Evolutionary conservation across 2,888 invertebrate species (phyloP).

Genomic region (Diarsia mendica): DNA sequence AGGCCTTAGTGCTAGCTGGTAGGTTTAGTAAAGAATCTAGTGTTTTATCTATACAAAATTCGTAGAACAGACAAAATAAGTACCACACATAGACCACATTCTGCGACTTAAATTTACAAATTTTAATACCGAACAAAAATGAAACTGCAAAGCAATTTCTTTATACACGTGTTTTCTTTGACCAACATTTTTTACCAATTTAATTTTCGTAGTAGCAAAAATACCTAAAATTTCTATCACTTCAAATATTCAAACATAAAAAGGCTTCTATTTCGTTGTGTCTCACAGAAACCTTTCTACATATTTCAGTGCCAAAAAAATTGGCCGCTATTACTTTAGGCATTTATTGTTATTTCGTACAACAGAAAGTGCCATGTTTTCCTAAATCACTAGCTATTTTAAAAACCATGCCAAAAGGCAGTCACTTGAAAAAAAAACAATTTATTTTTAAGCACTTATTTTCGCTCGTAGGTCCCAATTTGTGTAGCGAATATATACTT

Average conservation of each 20-base stretch:
- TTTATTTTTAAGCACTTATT: slow-evolving; percentile 74
- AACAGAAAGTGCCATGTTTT: slow-evolving; percentile 28
- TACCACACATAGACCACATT: background rate
- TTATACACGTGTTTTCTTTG: slow-evolving; percentile 1
- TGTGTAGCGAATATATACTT: slow-evolving; percentile 78
- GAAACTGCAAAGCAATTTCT: slow-evolving; percentile 15
- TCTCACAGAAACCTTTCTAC: slow-evolving; percentile 35
- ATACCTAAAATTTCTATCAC: slow-evolving; percentile 16
- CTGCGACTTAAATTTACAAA: background rate
- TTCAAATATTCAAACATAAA: slow-evolving; percentile 40
- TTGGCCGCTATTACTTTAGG: slow-evolving; percentile 14
- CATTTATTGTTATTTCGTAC: slow-evolving; percentile 32
- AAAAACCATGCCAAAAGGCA: slow-evolving; percentile 60
- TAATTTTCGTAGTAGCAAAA: slow-evolving; percentile 26
- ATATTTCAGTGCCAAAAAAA: slow-evolving; percentile 28
- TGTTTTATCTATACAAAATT: background rate
- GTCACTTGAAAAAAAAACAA: slow-evolving; percentile 70
- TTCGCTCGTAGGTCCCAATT: slow-evolving; percentile 62
- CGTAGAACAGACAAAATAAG: background rate
- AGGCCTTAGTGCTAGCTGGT: background rate
- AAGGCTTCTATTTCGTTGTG: slow-evolving; percentile 15
- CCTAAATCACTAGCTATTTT: slow-evolving; percentile 44
- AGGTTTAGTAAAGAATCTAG: background rate
- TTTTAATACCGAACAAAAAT: slow-evolving; percentile 3
- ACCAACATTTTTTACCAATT: slow-evolving; percentile 33